Percentiles rank a stretch among this genome's conserved stretches.
phyloP scores from a whole-genome alignment of 2,113 vertebrate species.

The Motacilla tschutschensis region DNA sequence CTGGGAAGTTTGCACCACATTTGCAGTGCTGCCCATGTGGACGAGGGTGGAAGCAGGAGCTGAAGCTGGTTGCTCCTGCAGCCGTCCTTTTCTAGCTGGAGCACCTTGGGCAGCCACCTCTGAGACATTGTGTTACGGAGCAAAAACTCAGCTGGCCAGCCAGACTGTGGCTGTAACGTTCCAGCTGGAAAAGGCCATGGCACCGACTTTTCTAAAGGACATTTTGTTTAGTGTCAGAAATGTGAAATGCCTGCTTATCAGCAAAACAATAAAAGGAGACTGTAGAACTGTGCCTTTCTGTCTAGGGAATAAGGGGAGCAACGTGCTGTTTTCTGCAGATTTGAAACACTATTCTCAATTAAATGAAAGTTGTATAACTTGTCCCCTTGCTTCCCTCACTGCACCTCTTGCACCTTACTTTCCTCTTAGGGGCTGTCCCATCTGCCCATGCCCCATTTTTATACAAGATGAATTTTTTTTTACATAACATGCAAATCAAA shows the following conservation, averaged over 20 bases:
- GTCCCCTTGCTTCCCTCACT: neutral
- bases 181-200: constrained; percentile 7
- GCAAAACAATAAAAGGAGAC: constrained; percentile 50
- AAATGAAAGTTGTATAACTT: neutral
- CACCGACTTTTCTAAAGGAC: constrained; percentile 20
- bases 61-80: neutral
- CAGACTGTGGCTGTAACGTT: neutral
- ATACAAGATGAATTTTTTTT: neutral
- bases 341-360: constrained; percentile 12
- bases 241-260: constrained; percentile 61
- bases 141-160: neutral
- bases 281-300: constrained; percentile 38
- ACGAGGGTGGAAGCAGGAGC: neutral
- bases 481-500: neutral
- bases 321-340: constrained; percentile 26
- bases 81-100: neutral
- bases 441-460: neutral
- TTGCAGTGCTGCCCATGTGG: neutral
- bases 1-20: rapidly evolving
- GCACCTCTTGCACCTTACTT: neutral
- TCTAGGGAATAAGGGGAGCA: neutral
- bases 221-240: constrained; percentile 39
- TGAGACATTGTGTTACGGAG: neutral
- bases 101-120: neutral
- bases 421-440: rapidly evolving